Conservation (phyloP, 2,888 invertebrate species). For the Cephus sareptanus region DNA sequence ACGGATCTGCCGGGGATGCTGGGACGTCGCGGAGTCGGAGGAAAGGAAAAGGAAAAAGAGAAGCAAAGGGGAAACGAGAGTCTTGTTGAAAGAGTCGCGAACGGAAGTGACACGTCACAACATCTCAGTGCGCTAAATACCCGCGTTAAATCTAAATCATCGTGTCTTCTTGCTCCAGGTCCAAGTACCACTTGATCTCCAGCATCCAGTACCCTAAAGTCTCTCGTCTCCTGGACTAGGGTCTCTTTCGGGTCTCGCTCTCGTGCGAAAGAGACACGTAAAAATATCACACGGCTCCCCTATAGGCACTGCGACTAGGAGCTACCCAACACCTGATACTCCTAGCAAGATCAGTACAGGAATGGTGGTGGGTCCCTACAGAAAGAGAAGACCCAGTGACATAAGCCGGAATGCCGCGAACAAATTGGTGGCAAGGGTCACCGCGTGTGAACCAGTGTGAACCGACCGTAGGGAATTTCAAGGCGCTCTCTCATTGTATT, state of each 20-base stretch:
- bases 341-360: no score
- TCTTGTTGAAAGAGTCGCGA: conserved; percentile 2
- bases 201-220: no score
- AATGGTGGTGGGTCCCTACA: no score
- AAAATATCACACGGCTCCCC: no score
- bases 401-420: conserved; percentile 45
- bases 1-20: no score
- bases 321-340: no score
- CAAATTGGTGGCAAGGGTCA: conserved; percentile 58
- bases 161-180: conserved; percentile 31
- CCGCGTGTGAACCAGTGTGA: conserved; percentile 20
- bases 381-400: conserved; percentile 18
- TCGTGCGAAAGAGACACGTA: background rate
- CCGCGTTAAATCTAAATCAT: conserved; percentile 43
- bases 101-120: conserved; percentile 40
- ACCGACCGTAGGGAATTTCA: conserved; percentile 6
- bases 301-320: no score
- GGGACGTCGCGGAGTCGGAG: no score
- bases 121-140: conserved; percentile 31
- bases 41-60: background rate
- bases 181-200: background rate
- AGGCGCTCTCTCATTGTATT: conserved; percentile 8
- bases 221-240: background rate
- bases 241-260: background rate
- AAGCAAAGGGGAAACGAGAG: background rate